A percentile compares a stretch with the other conserved stretches of the same genome.
These are phyloP conservation scores for Chlorops oryzae DNA, from an alignment of 1,140 invertebrate genomes.

Conservation along the genomic window DNA sequence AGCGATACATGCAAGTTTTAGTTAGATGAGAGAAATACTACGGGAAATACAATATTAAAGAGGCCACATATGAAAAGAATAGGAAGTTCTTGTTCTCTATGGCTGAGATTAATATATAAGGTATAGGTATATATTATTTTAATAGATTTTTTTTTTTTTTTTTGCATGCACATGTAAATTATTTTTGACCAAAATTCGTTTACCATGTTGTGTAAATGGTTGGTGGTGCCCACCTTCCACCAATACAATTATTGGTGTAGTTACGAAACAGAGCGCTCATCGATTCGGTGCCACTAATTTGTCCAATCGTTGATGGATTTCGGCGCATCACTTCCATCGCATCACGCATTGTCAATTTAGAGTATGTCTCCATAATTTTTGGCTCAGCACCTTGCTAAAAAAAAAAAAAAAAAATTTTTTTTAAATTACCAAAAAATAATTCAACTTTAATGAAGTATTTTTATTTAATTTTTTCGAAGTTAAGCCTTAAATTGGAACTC, in stretches of 20 bases:
- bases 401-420: not conserved
- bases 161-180: no score
- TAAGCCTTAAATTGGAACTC: no score
- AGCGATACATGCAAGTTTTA: no score
- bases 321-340: constrained; percentile 84
- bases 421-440: not conserved
- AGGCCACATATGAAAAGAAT: no score
- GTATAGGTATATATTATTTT: no score
- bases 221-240: constrained; percentile 63
- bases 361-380: constrained; percentile 91
- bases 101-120: no score
- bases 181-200: constrained; percentile 49
- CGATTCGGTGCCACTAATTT: constrained; percentile 77
- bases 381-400: constrained; percentile 69
- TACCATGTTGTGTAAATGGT: constrained; percentile 48
- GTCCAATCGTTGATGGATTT: constrained; percentile 75
- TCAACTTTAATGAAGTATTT: not conserved
- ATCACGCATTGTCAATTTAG: constrained; percentile 87
- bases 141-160: no score
- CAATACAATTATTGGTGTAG: constrained; percentile 74
- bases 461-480: no score
- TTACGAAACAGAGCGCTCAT: constrained; percentile 85
- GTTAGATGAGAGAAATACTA: no score
- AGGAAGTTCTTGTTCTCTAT: no score
- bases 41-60: no score